Evolutionary conservation across 2,113 vertebrate species (phyloP).

Genomic region (Hiodon tergisus): DNA sequence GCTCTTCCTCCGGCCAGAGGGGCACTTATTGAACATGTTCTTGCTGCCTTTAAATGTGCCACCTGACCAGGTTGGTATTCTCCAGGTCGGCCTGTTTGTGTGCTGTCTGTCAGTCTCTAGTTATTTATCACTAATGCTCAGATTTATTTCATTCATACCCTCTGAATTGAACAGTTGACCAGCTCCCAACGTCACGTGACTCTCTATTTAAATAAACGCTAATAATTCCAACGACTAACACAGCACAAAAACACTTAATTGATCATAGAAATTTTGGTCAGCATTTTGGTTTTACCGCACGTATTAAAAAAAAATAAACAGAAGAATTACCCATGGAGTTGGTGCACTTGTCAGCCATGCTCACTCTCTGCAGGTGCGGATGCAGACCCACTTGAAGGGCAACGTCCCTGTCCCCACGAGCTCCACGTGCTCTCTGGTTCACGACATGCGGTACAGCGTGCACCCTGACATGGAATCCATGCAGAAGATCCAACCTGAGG

Average conservation of each 20-base stretch:
- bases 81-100: not conserved
- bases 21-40: not conserved
- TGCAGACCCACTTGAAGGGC: not conserved
- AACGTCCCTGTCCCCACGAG: constrained; percentile 1
- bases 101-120: not conserved
- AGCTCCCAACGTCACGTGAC: no score
- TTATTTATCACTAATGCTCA: no score
- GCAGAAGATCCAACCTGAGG: constrained; percentile 13
- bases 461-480: not conserved
- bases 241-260: not conserved
- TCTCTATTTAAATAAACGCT: no score
- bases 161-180: not conserved
- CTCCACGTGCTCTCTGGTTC: constrained; percentile 3
- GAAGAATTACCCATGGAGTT: not conserved
- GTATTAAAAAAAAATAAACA: not conserved
- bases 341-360: no score
- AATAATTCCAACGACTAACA: not conserved
- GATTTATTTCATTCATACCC: not conserved
- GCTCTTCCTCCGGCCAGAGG: not conserved
- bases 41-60: constrained; percentile 3
- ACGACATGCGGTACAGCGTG: not conserved
- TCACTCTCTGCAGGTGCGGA: not conserved
- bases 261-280: not conserved
- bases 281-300: no score
- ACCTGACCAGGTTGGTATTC: not conserved